Evolutionary conservation across 2,113 vertebrate genomes (phyloP).

Genomic region (Taxidea taxus): DNA sequence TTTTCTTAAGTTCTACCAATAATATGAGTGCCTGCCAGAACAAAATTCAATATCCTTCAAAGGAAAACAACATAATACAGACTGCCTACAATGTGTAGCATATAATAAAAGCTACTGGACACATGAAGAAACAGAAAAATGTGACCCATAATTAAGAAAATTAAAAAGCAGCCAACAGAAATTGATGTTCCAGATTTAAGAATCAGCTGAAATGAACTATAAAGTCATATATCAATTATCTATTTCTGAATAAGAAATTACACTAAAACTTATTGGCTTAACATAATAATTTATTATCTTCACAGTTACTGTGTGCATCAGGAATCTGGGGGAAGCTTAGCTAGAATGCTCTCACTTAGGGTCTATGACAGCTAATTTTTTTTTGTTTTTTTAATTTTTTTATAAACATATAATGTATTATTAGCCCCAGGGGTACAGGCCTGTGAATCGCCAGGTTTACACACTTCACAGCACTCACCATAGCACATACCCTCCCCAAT

Average conservation of each 20-base stretch:
- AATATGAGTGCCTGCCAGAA: neutral
- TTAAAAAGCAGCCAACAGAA: neutral
- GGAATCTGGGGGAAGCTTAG: neutral
- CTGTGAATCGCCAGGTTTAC: no score
- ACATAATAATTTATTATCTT: neutral
- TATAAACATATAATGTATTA: no score
- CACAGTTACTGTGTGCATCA: neutral
- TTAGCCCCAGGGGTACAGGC: no score
- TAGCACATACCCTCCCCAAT: no score
- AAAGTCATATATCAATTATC: neutral
- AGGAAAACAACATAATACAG: neutral
- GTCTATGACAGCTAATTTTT: neutral
- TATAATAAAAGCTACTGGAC: neutral
- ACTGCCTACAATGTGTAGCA: neutral
- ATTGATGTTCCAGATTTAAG: neutral
- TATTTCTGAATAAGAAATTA: neutral
- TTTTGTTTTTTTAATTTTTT: no score
- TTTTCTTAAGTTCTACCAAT: neutral
- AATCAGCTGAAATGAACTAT: neutral
- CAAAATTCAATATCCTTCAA: neutral
- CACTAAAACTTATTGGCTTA: neutral
- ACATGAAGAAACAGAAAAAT: neutral
- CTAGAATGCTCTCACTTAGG: neutral
- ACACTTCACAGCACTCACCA: no score
- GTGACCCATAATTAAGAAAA: neutral